Evolutionary conservation across 2,113 vertebrate species (phyloP), one percentile per base, ranked within the genome.

Genomic region (Urocitellus parryii): DNA sequence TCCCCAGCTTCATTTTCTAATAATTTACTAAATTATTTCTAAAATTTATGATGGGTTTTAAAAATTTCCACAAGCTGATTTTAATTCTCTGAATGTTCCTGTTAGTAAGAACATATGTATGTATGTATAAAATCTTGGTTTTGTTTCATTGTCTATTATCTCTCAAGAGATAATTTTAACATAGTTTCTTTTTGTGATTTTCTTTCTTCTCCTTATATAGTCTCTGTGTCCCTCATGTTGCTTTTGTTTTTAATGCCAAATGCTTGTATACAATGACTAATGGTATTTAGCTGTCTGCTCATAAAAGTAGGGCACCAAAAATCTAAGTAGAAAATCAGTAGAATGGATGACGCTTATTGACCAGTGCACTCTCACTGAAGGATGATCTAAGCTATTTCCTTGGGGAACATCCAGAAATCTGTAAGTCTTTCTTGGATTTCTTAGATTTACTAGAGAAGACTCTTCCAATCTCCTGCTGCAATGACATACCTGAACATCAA

Each of bases 211-310:
- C 32, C 18, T 11, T 63, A 13, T 10, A 85, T 82, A 79, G 76
- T 29, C 29, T 77, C 48, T 84, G 42, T 85, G 42, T 42, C 65
- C 34, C 83, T n/a, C 25, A 83, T 32, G n/a, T 79, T 76, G 72
- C 22, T 84, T 84, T 68, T 42, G 51, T 92, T 78, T 73, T 61
- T n/a, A 67, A 96, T 45, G 24, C 79, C 67, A 80, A 86, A 58
- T 74, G 39, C 29, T 83, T 82, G 45, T 37, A 68, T 53, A 48
- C 29, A 70, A 22, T 83, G 63, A 39, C 32, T 83, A 79, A 61
- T 51, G 56, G 17, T 85, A 37, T 48, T 32, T 77, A 17, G 16
- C 25, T 81, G 9, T 68, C 48, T 48, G 37, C 24, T 88, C 58
- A 76, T 78, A 83, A 80, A 27, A 90, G 32, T 20, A 45, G 18